phyloP scores from a whole-genome alignment of 2,888 invertebrate species.

The Pyralis farinalis region DNA sequence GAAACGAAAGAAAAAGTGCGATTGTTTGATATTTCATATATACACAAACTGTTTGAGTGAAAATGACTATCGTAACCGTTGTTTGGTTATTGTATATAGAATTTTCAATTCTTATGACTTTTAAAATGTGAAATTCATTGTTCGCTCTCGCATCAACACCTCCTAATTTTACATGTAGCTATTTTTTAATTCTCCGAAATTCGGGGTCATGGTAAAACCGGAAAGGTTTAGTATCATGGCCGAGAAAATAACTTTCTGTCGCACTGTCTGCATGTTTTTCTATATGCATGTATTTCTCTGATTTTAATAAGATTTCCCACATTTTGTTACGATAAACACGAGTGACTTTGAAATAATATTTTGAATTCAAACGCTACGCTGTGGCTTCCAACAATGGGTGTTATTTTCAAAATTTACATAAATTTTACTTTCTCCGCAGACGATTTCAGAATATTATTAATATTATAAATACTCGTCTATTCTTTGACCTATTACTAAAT shows the following conservation, averaged over 20 bases:
- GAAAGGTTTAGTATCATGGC: conserved; percentile 42
- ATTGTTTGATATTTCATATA: conserved; percentile 70
- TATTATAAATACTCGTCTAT: too few species aligned
- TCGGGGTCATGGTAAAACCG: conserved; percentile 65
- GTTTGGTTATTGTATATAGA: conserved; percentile 16
- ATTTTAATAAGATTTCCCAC: neutral
- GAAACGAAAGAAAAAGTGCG: conserved; percentile 78
- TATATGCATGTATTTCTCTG: conserved; percentile 8
- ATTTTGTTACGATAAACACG: conserved; percentile 1
- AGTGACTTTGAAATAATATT: neutral
- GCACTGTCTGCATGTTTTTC: conserved; percentile 17
- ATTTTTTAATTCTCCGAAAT: conserved; percentile 55
- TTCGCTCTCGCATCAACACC: conserved; percentile 51
- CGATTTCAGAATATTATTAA: too few species aligned
- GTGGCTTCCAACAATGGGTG: too few species aligned
- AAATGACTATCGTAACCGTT: conserved; percentile 37
- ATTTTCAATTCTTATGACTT: conserved; percentile 11
- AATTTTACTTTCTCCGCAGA: too few species aligned
- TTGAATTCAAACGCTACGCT: too few species aligned
- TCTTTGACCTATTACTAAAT: too few species aligned
- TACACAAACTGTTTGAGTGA: conserved; percentile 35
- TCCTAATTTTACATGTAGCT: conserved; percentile 66
- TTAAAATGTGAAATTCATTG: conserved; percentile 37
- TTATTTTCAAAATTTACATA: too few species aligned
- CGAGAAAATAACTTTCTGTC: conserved; percentile 53